Percentiles rank a stretch among this genome's conserved stretches.
Evolutionary conservation across 2,113 vertebrate species (phyloP).

Genomic region (Bolborhynchus lineola): DNA sequence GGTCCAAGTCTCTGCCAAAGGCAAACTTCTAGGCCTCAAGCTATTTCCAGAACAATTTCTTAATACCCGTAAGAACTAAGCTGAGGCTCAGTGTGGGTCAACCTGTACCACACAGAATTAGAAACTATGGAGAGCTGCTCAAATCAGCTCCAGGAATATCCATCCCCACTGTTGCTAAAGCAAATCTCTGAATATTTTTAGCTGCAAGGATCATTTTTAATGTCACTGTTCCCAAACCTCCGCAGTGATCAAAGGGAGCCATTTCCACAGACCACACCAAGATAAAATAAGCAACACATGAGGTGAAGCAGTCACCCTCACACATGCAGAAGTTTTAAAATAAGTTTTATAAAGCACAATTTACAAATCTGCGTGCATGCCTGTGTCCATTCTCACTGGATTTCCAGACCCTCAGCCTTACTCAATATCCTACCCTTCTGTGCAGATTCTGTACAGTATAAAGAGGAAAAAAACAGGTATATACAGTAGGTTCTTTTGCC

Average conservation of each 20-base stretch:
- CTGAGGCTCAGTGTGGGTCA: background rate
- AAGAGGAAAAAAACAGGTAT: conserved; percentile 75
- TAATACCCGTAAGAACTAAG: conserved; percentile 51
- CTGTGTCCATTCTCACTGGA: conserved; percentile 30
- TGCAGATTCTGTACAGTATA: conserved; percentile 69
- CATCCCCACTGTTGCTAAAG: conserved; percentile 7
- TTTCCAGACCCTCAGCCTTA: conserved; percentile 46
- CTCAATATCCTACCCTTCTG: conserved; percentile 36
- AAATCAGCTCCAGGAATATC: background rate
- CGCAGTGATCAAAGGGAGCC: conserved; percentile 63
- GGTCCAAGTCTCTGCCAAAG: conserved; percentile 5
- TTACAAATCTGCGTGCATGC: conserved; percentile 4
- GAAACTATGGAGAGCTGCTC: background rate
- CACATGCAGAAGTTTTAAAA: conserved; percentile 61
- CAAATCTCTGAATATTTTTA: conserved; percentile 37
- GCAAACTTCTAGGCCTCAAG: conserved; percentile 6
- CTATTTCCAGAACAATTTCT: conserved; percentile 36
- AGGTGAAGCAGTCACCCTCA: conserved; percentile 58
- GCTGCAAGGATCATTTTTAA: conserved; percentile 64
- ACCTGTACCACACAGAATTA: background rate
- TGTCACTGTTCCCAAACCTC: conserved; percentile 50
- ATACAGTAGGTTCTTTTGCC: conserved; percentile 66
- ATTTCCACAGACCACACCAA: conserved; percentile 39
- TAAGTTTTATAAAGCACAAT: conserved; percentile 55
- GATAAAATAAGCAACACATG: conserved; percentile 62